Evolutionary conservation across 2,797 vertebrate species (phyloP), one percentile per base, ranked within the genome.

Genomic region (Aldrovandia affinis): DNA sequence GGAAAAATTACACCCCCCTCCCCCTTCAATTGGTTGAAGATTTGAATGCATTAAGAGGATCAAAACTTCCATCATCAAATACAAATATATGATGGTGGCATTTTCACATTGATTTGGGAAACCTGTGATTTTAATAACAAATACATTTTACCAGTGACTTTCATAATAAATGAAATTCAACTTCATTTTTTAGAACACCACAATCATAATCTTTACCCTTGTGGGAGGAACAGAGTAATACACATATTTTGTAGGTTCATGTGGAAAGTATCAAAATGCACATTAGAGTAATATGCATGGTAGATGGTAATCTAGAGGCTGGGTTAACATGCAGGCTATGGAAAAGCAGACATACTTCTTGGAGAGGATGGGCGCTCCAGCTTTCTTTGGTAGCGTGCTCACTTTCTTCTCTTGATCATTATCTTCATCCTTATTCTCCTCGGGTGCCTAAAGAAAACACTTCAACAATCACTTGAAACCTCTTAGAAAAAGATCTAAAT

Each of bases 311-410:
- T n/a, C n/a, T n/a, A n/a, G n/a, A n/a, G n/a, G n/a, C n/a, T n/a
- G n/a, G 47, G 12, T 12, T 50, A n/a, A 5, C 65, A 39, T 33
- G 54, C 22, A 47, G 25, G 18, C n/a, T 75, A 55, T 18, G 39
- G 15, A 50, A 75, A 30, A 22, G 65, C 9, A 3, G 10, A 12
- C 85, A 30, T 95, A 99, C 98, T 97, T 97, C 91, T 98, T 97
- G 85, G 97, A 99, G 0, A 97, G 88, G 30, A 99, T 93, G 0
- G 97, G 97, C 59, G 97, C 94, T 79, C 95, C 94, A 1, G 97
- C 93, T 92, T 95, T 97, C 90, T 93, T 97, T 7, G 97, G 97
- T 88, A 97, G 92, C 2, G 96, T 6, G 82, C 0, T 65, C 0
- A 12, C 85, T 78, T 87, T 75, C 47, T 84, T 86, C 42, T 88